Percentiles rank a stretch among this genome's conserved stretches.
phyloP scores from a whole-genome alignment of 2,888 invertebrate genomes.

The Orgyia antiqua region DNA sequence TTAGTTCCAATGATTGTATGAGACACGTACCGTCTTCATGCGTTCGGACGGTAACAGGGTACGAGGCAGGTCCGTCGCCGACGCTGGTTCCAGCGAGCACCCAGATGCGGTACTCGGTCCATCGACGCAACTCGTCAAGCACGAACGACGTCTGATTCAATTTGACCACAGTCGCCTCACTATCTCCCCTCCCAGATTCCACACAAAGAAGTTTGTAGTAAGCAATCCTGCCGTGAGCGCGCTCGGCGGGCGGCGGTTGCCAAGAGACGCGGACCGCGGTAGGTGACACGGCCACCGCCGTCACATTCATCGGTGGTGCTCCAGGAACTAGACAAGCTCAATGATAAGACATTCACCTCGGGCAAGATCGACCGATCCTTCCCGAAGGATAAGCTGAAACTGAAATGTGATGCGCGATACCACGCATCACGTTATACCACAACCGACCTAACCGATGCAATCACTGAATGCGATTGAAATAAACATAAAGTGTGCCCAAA shows the following conservation, averaged over 20 bases:
- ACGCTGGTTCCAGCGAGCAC: conserved; percentile 97
- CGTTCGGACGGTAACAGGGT: conserved; percentile 94
- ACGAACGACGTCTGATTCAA: conserved; percentile 88
- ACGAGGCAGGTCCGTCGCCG: conserved; percentile 96
- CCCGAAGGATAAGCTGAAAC: conserved; percentile 44
- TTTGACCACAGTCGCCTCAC: conserved; percentile 88
- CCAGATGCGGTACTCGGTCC: conserved; percentile 98
- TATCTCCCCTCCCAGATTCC: conserved; percentile 90
- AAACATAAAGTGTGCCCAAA: conserved; percentile 59
- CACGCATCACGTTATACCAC: conserved; percentile 36
- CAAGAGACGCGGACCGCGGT: conserved; percentile 93
- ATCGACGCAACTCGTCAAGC: conserved; percentile 93
- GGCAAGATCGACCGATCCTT: conserved; percentile 17
- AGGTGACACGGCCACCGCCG: conserved; percentile 91
- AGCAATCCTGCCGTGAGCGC: conserved; percentile 94
- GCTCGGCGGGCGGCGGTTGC: conserved; percentile 94
- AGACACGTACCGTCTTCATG: conserved; percentile 98
- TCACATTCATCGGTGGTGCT: conserved; percentile 96
- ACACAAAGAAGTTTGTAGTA: conserved; percentile 96
- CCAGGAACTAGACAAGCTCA: conserved; percentile 90
- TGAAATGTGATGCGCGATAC: conserved; percentile 36
- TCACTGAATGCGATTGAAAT: conserved; percentile 77
- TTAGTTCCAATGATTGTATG: conserved; percentile 15
- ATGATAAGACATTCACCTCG: conserved; percentile 32
- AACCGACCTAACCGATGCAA: conserved; percentile 60